phyloP scores from a whole-genome alignment of 1,140 invertebrate genomes.

The Musca vetustissima region DNA sequence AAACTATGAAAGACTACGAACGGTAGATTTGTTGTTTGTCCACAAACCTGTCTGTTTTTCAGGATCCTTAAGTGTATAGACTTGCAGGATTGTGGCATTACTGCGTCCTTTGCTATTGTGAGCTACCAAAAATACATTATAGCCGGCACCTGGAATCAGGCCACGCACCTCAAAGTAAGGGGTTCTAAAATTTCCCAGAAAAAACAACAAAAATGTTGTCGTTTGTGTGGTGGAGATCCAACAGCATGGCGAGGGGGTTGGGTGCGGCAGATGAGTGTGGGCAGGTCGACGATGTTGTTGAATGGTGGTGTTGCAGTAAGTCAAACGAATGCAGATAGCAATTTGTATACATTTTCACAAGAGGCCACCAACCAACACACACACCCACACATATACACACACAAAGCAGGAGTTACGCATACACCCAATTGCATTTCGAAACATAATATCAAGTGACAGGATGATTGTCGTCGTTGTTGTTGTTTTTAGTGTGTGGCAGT shows the following conservation, averaged over 20 bases:
- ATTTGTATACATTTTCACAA: slow-evolving; percentile 8
- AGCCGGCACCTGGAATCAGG: slow-evolving; percentile 68
- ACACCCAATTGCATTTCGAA: no score
- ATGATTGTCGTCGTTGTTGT: no score
- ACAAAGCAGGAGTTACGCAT: background rate
- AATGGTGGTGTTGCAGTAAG: background rate
- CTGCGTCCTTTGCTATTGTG: slow-evolving; percentile 74
- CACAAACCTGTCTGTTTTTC: slow-evolving; percentile 72
- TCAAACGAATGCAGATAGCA: slow-evolving; percentile 13
- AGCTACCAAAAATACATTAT: slow-evolving; percentile 70
- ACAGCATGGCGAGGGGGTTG: background rate
- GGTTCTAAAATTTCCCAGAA: slow-evolving; percentile 35
- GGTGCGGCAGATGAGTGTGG: background rate
- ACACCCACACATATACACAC: background rate
- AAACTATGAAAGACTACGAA: background rate
- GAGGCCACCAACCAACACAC: background rate
- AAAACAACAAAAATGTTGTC: background rate
- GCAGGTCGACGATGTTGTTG: background rate
- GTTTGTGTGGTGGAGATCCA: no score
- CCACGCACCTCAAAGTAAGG: slow-evolving; percentile 67
- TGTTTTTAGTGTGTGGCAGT: background rate
- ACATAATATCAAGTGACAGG: background rate
- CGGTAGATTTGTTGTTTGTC: slow-evolving; percentile 35
- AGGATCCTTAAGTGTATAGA: slow-evolving; percentile 74
- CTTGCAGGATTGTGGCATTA: slow-evolving; percentile 64